Percentiles rank a stretch among this genome's conserved stretches.
phyloP scores from a whole-genome alignment of 2,113 vertebrate genomes.

The Nothoprocta perdicaria region DNA sequence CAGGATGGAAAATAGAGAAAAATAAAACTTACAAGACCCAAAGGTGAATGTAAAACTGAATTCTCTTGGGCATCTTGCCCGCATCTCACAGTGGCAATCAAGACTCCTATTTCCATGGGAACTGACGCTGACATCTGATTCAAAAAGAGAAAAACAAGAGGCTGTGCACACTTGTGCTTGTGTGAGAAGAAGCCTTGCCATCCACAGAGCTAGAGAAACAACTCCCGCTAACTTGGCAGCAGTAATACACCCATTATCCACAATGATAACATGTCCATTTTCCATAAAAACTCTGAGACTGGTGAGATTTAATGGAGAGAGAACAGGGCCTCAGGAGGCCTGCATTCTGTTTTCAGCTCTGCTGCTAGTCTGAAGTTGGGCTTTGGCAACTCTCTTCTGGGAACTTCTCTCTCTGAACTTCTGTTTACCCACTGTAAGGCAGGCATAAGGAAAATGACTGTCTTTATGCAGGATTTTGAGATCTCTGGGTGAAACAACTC shows the following conservation, averaged over 20 bases:
- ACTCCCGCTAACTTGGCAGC: background rate
- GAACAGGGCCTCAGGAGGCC: background rate
- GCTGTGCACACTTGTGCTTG: rapidly evolving
- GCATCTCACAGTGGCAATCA: background rate
- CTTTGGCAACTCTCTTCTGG: background rate
- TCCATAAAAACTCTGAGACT: background rate
- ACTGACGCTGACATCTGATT: background rate
- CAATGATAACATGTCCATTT: background rate
- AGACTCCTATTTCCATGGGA: background rate
- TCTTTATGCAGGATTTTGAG: background rate
- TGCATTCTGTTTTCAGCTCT: slow-evolving; percentile 10
- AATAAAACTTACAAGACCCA: background rate
- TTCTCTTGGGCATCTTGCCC: background rate
- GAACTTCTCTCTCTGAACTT: background rate
- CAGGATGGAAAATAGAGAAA: background rate
- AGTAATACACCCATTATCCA: background rate
- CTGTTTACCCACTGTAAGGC: background rate
- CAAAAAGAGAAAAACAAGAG: background rate
- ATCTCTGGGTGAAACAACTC: background rate
- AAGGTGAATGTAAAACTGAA: background rate
- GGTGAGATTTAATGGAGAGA: background rate
- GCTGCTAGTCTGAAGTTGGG: background rate
- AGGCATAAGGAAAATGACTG: background rate
- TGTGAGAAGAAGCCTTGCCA: rapidly evolving
- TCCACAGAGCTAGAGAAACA: background rate